A percentile compares a stretch with the other conserved stretches of the same genome.
Conservation (phyloP, 2,888 invertebrate species). For the Cecidostiba fungosa region DNA sequence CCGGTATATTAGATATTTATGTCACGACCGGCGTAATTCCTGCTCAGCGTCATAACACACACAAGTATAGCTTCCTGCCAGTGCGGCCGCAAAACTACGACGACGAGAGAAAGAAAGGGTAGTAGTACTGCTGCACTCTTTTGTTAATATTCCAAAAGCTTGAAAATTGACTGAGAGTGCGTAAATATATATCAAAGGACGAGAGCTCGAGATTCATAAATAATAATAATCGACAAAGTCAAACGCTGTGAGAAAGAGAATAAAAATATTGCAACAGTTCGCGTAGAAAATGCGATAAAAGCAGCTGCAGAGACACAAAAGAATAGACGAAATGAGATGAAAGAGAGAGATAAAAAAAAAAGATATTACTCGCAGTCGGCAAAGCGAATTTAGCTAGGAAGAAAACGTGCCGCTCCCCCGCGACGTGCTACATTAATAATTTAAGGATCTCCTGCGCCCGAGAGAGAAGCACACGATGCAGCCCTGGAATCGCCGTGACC, state of each 20-base stretch:
- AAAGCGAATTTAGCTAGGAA: conserved; percentile 19
- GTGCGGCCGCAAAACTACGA: conserved; percentile 46
- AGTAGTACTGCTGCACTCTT: background rate
- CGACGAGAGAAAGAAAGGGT: conserved; percentile 15
- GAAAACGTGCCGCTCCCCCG: conserved; percentile 36
- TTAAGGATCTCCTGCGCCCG: conserved; percentile 56
- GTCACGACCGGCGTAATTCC: conserved; percentile 70
- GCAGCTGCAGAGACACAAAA: conserved; percentile 37
- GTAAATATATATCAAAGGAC: background rate
- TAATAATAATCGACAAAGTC: background rate
- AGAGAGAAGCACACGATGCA: conserved; percentile 56
- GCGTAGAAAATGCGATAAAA: conserved; percentile 59
- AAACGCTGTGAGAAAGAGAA: background rate
- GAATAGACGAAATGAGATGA: conserved; percentile 38
- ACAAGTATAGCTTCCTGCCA: conserved; percentile 58
- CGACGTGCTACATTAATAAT: conserved; percentile 69
- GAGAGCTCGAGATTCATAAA: background rate
- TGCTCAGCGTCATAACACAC: conserved; percentile 59
- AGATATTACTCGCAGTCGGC: conserved; percentile 41
- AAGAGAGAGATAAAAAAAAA: no score
- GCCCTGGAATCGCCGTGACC: conserved; percentile 49
- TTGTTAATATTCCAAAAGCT: background rate
- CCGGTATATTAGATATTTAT: conserved; percentile 74
- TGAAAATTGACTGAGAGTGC: background rate
- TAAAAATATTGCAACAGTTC: conserved; percentile 3